Conservation (phyloP, 2,797 vertebrate species). For the Cossypha heuglini region DNA sequence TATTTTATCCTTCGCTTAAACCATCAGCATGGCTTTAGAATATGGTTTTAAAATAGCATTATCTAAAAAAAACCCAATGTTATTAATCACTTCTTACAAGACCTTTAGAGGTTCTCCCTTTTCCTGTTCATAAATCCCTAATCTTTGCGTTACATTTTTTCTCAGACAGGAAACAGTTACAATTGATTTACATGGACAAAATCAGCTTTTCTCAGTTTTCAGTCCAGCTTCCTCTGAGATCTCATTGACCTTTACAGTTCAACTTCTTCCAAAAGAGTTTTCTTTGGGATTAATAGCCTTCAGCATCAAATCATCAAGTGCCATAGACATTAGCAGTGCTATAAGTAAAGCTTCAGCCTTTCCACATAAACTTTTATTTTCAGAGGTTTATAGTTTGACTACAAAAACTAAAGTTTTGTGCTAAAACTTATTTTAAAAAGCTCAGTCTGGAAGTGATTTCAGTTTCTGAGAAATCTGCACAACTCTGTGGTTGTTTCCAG, state of each 20-base stretch:
- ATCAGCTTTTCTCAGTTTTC: conserved; percentile 4
- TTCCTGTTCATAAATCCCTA: conserved; percentile 38
- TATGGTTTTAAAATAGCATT: not conserved
- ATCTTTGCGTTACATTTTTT: conserved; percentile 3
- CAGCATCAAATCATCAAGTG: not conserved
- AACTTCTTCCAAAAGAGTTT: conserved; percentile 2
- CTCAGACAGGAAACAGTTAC: conserved; percentile 23
- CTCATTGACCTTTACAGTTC: conserved; percentile 12
- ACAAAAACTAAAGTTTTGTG: conserved; percentile 21
- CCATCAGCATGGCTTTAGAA: not conserved
- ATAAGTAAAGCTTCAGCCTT: not conserved
- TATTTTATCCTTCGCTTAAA: not conserved
- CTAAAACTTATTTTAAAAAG: conserved; percentile 26
- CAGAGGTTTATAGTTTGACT: conserved; percentile 30
- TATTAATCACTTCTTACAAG: not conserved
- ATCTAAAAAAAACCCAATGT: not conserved
- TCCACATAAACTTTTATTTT: conserved; percentile 11
- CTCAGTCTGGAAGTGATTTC: conserved; percentile 16
- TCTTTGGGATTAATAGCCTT: conserved; percentile 16
- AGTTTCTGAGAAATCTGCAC: not conserved
- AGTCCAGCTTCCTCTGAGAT: conserved; percentile 19
- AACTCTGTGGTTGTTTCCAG: not conserved
- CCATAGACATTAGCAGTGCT: not conserved
- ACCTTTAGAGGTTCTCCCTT: not conserved
- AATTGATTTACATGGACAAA: conserved; percentile 12